Evolutionary conservation across 2,888 invertebrate species (phyloP).

Genomic region (Phyllotreta striolata): DNA sequence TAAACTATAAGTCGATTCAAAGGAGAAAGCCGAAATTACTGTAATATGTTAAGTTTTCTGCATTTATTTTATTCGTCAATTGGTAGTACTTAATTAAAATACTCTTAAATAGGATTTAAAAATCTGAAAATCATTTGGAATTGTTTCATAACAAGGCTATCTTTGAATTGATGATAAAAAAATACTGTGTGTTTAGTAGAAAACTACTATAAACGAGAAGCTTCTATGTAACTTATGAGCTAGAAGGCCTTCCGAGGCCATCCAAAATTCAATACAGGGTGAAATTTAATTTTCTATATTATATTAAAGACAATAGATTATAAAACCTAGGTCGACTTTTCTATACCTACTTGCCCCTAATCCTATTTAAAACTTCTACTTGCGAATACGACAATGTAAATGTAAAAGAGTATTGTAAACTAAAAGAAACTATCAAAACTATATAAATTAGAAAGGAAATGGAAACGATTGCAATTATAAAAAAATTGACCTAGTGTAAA

Average conservation of each 20-base stretch:
- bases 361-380: too few relatives aligned
- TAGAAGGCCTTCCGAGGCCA: slow-evolving; percentile 8
- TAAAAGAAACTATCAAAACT: too few relatives aligned
- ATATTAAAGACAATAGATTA: too few relatives aligned
- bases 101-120: background rate
- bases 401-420: too few relatives aligned
- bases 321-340: too few relatives aligned
- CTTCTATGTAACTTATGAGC: slow-evolving; percentile 20
- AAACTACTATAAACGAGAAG: slow-evolving; percentile 17
- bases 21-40: slow-evolving; percentile 22
- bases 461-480: too few relatives aligned
- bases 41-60: slow-evolving; percentile 3
- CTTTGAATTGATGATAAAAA: slow-evolving; percentile 30
- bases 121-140: slow-evolving; percentile 10
- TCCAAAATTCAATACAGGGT: slow-evolving; percentile 5
- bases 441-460: too few relatives aligned
- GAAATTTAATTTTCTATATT: slow-evolving; percentile 2
- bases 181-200: slow-evolving; percentile 25
- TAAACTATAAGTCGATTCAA: slow-evolving; percentile 30
- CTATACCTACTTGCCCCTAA: too few relatives aligned
- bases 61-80: slow-evolving; percentile 16
- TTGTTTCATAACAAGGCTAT: slow-evolving; percentile 6
- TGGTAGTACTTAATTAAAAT: too few relatives aligned
- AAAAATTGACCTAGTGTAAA: too few relatives aligned
- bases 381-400: too few relatives aligned